Base-by-base conservation (phyloP, 1,140 invertebrate genomes). In the Meloidogyne floridensis region DNA sequence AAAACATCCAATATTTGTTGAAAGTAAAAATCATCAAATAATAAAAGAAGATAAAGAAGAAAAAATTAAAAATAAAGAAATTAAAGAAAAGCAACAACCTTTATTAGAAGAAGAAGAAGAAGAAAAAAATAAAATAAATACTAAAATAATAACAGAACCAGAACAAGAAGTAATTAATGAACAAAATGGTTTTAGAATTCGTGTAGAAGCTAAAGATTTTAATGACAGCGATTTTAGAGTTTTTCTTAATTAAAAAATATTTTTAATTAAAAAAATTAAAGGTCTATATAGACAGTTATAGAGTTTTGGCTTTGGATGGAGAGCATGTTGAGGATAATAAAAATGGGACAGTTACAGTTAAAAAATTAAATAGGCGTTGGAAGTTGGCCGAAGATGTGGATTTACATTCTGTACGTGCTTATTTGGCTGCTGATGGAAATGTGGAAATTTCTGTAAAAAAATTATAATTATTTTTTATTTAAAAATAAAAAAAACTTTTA, bases 331-430 rank as follows among this genome's bases (percentile, higher is more conserved):
- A 78, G n/a, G 43, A 78, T 18, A 78, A 65, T 47, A 65, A 71
- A 47, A 47, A 78, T 20, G 77, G 77, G 53, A 71, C 71, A 15
- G 42, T 65, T 15, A 71, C 71, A 3, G 59, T 51, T 47, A 65
- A 71, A 47, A 65, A 59, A n/a, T 47, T 78, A n/a, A 78, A 65
- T 65, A 65, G 77, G 11, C 77, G 77, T n/a, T 78, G 71, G 47
- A 65, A 78, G 15, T 65, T 78, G 54, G 77, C 53, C 7, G 51
- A 53, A 3, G 77, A 78, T 47, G 77, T 78, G 0, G 77, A 78
- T 18, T 11, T 78, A 71, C 56, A 71, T 59, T 69, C 77, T 20
- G 18, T 78, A 43, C 15, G 54, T 9, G 77, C 77, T 20, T 69
- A 56, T 56, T 71, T 78, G 42, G 3, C 53, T 15, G 8, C 53